Evolutionary conservation across 2,797 vertebrate species (phyloP), one percentile per base, ranked within the genome.

Genomic region (Coilia nasus): DNA sequence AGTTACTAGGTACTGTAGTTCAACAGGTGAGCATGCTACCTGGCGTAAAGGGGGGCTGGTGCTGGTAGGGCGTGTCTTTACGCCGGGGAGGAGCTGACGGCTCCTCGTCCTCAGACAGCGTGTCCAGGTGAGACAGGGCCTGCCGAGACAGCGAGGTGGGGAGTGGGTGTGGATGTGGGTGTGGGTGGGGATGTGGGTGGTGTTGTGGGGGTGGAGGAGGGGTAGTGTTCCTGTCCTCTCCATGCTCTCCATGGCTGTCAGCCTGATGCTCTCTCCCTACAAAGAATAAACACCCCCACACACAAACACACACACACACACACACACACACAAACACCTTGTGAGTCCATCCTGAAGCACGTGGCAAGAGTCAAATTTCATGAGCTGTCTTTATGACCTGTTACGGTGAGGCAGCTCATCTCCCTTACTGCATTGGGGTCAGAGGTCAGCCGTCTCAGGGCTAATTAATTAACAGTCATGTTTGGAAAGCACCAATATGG

Each of bases 51-150:
- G 90, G 90, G 21, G 90, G 85, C 81, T 90, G 92, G 85, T 88
- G 90, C 82, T 90, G 90, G 85, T 90, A 90, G 0, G 90, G 90
- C 0, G 84, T 91, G 17, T 87, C 89, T 89, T 91, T 91, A 85
- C 83, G 19, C 28, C 17, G 46, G 47, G 84, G 85, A 17, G 85
- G 59, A 47, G 25, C 88, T 25, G 84, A n/a, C 0, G 83, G 82
- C 35, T 88, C 86, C 41, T 87, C 86, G 28, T 81, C 89, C 31
- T 87, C 86, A 23, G 81, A 89, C 86, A 92, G 86, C 23, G 88
- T 85, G 85, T 46, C 86, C 82, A 88, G 85, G 19, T 83, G 25
- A 21, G 84, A 82, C 21, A 60, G 81, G 50, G 11, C 57, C 46
- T 64, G 87, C 71, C 87, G 89, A 50, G 81, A 78, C 17, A 78